Percentiles rank a stretch among this genome's conserved stretches.
phyloP scores from a whole-genome alignment of 2,797 vertebrate species.

The Aselliscus stoliczkanus region DNA sequence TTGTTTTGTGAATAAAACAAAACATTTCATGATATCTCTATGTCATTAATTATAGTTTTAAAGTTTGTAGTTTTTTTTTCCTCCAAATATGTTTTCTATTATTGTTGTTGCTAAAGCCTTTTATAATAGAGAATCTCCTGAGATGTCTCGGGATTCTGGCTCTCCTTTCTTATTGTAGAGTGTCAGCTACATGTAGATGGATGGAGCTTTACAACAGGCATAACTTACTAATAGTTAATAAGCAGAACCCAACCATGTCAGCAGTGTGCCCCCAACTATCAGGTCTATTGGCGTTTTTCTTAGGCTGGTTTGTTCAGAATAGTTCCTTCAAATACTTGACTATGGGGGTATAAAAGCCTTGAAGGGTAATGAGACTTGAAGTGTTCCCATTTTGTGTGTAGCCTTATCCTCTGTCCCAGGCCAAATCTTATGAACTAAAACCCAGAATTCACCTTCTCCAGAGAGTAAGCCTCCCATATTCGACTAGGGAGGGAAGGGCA shows the following conservation, averaged over 20 bases:
- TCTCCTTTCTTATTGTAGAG: background rate
- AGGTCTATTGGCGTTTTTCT: background rate
- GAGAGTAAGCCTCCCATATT: background rate
- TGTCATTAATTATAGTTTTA: background rate
- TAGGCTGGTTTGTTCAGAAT: background rate
- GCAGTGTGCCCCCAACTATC: background rate
- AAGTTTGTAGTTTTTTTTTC: background rate
- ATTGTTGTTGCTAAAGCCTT: background rate
- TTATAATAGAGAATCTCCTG: background rate
- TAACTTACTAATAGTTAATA: background rate
- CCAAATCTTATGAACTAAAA: background rate
- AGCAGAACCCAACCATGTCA: background rate
- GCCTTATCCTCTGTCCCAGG: background rate
- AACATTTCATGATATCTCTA: background rate
- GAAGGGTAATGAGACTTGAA: background rate
- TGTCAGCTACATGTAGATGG: background rate
- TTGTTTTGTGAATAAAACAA: background rate
- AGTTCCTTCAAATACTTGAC: background rate
- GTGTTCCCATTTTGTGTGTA: accelerated
- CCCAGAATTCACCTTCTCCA: background rate
- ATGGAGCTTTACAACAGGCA: background rate
- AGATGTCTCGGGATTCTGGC: background rate
- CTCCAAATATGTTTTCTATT: background rate
- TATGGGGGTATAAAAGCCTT: background rate
- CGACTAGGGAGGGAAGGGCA: background rate